These are phyloP conservation scores for Archaeoteleia sp. DNA, from an alignment of 2,888 invertebrate species.

Conservation along the genomic window DNA sequence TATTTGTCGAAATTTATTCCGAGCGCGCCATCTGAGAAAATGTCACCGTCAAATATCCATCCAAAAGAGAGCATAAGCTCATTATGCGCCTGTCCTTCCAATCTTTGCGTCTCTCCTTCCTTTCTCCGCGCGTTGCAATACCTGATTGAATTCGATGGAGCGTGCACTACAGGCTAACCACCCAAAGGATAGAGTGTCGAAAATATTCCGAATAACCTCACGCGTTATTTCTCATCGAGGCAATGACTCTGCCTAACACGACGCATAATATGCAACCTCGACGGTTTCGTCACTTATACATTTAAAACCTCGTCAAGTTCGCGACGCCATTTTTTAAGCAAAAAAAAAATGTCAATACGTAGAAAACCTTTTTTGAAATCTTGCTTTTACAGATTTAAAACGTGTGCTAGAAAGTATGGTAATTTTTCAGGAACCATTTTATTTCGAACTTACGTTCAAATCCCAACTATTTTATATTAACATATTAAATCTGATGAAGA, in stretches of 20 bases:
- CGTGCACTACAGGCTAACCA: slow-evolving; percentile 70
- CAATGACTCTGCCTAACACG: slow-evolving; percentile 58
- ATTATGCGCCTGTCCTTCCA: slow-evolving; percentile 44
- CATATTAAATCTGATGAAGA: too few species aligned
- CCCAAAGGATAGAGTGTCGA: slow-evolving; percentile 71
- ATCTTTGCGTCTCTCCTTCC: slow-evolving; percentile 42
- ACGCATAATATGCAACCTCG: too few species aligned
- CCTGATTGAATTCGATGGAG: slow-evolving; percentile 57
- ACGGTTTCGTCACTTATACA: too few species aligned
- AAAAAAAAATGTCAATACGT: too few species aligned
- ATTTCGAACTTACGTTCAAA: too few species aligned
- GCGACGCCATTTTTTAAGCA: too few species aligned
- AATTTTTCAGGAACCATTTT: too few species aligned
- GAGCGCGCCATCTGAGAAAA: slow-evolving; percentile 29
- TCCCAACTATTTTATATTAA: too few species aligned
- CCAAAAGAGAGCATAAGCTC: slow-evolving; percentile 45
- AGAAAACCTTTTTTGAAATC: too few species aligned
- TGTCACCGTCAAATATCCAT: slow-evolving; percentile 43
- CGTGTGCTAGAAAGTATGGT: too few species aligned
- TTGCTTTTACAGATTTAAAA: too few species aligned
- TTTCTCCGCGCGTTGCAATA: slow-evolving; percentile 43
- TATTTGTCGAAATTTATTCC: slow-evolving; percentile 5
- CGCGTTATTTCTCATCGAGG: slow-evolving; percentile 59
- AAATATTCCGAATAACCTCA: slow-evolving; percentile 59
- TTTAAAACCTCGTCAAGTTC: too few species aligned